These are phyloP conservation scores for Poecile montanus DNA, from an alignment of 2,797 vertebrate species.

Conservation along the genomic window DNA sequence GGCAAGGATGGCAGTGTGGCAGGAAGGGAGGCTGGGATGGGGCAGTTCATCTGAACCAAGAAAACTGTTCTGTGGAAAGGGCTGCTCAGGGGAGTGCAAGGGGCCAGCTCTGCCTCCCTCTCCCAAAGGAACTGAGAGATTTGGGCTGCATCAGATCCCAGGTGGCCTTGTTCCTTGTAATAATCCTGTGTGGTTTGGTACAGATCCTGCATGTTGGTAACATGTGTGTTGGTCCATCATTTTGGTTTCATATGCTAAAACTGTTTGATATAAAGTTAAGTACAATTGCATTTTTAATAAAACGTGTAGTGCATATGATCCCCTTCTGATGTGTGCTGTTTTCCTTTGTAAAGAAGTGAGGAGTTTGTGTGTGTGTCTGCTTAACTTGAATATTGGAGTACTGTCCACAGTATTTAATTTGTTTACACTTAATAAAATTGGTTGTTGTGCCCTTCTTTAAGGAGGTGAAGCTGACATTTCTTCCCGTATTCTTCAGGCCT, in stretches of 20 bases:
- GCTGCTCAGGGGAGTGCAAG: not conserved
- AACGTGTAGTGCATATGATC: not conserved
- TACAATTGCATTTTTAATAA: not conserved
- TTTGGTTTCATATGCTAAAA: not conserved
- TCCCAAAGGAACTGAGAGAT: not conserved
- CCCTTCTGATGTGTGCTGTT: not conserved
- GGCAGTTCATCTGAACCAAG: not conserved
- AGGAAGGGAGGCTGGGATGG: not conserved
- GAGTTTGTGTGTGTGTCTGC: not conserved
- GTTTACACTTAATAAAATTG: not conserved
- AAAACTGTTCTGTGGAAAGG: not conserved
- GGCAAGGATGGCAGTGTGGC: not conserved
- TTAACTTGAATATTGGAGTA: not conserved
- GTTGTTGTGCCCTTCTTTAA: not conserved
- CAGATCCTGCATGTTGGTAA: not conserved
- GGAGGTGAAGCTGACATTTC: not conserved
- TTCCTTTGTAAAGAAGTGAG: not conserved
- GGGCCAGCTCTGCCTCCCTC: not conserved
- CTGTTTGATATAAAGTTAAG: not conserved
- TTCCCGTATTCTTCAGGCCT: not conserved
- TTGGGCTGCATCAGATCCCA: not conserved
- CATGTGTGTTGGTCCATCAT: not conserved
- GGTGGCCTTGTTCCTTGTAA: not conserved
- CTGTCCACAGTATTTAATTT: not conserved
- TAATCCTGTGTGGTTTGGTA: not conserved